Percentiles rank a stretch among this genome's conserved stretches.
Conservation (phyloP, 2,797 vertebrate species). For the Gymnopithys bicolor region DNA sequence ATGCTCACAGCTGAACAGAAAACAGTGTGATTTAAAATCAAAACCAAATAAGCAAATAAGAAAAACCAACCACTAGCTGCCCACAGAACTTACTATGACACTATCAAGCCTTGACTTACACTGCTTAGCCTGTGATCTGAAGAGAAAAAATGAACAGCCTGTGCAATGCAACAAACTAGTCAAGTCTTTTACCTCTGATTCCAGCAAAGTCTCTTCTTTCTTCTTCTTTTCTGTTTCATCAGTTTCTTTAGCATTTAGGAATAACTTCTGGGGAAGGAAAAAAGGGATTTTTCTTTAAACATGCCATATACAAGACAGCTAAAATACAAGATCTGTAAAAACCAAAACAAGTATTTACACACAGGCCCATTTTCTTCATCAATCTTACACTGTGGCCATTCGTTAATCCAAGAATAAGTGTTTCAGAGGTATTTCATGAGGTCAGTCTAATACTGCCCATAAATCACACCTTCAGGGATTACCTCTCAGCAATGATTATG, state of each 20-base stretch:
- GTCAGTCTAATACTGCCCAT: background rate
- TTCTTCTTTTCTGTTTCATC: conserved; percentile 45
- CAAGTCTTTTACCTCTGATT: conserved; percentile 78
- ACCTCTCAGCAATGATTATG: background rate
- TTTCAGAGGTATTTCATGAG: background rate
- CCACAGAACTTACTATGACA: background rate
- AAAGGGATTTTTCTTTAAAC: background rate
- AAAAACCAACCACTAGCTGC: background rate
- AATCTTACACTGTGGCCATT: background rate
- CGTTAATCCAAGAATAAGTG: background rate
- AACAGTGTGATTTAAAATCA: background rate
- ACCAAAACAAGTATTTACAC: background rate
- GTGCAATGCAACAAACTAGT: accelerated
- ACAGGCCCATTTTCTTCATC: background rate
- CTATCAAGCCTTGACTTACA: background rate
- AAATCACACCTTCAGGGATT: background rate
- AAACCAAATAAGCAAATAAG: background rate
- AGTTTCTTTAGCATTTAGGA: conserved; percentile 43
- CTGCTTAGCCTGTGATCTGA: background rate
- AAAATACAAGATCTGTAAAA: background rate
- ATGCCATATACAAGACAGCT: background rate
- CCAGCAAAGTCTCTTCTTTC: conserved; percentile 77
- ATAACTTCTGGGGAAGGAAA: conserved; percentile 47
- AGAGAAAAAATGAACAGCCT: background rate
- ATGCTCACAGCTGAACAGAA: background rate